phyloP scores from a whole-genome alignment of 2,113 vertebrate genomes.

The Jacana jacana region DNA sequence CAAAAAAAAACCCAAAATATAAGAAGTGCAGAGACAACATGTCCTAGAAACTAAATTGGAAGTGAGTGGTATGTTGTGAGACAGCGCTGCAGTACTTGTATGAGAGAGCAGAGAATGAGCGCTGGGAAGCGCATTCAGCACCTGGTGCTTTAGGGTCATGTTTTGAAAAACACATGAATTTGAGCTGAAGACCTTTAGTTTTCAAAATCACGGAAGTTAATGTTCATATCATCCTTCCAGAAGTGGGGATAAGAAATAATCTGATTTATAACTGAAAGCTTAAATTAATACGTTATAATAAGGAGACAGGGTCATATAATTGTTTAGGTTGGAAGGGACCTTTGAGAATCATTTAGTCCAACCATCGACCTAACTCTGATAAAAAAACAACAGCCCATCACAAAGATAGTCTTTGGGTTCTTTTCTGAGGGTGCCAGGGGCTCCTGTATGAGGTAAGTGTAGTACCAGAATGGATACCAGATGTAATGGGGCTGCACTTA shows the following conservation, averaged over 20 bases:
- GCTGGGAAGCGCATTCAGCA: neutral
- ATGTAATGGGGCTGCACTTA: neutral
- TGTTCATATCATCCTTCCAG: neutral
- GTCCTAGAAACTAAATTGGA: neutral
- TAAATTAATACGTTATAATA: neutral
- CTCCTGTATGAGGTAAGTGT: neutral
- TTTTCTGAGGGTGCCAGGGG: neutral
- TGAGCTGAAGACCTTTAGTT: neutral
- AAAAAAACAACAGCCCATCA: too few relatives aligned
- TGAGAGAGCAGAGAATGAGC: neutral
- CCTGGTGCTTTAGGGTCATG: neutral
- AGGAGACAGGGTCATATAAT: neutral
- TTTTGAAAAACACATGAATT: constrained; percentile 18
- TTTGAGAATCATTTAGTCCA: too few relatives aligned
- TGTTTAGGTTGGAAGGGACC: too few relatives aligned
- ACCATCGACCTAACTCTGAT: too few relatives aligned
- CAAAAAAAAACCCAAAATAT: neutral
- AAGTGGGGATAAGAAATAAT: neutral
- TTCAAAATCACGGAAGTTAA: neutral
- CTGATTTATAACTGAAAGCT: neutral
- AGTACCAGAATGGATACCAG: neutral
- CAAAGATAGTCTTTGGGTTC: neutral
- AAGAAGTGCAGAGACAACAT: neutral
- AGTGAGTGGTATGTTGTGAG: neutral
- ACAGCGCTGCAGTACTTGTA: neutral